Base-by-base conservation (phyloP, 1,140 invertebrate genomes). In the Elymnias hypermnestra region DNA sequence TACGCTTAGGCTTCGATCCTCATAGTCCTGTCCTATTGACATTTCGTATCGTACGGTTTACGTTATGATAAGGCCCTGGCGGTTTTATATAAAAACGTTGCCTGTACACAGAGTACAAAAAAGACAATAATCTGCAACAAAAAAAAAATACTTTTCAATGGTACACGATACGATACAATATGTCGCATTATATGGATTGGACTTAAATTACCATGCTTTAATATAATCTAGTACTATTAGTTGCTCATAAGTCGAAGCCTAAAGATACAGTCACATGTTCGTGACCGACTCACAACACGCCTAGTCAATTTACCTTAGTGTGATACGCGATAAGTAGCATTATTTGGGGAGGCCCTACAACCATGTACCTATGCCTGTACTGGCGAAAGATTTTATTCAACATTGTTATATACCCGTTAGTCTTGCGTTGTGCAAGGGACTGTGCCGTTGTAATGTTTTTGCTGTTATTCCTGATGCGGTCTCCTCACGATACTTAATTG, bases 251-350 rank as follows among this genome's bases (percentile, higher is more conserved):
- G 49, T 56, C 52, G 54, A 66, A 59, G 65, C 56, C 54, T 50
- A 54, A 60, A 42, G 46, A 42, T 59, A 52, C 21, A 35, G 55
- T 61, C 53, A 53, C 53, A 26, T 51, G 28, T 42, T 46, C 51
- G 67, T 72, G 71, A 63, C 65, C 50, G 69, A 75, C 67, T 72
- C 74, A 69, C 71, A 72, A 79, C 66, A 73, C 77, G 70, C 75
- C 78, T 84, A 84, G 81, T 84, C 81, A 84, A 84, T 83, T 84
- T 84, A 82, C 74, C 72, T 81, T 84, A 84, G 81, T 84, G 81
- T 84, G 77, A 84, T 84, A 82, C 68, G 77, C 73, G 64, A 69
- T 81, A 82, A 82, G 75, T 82, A 78, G 71, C 69, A 71, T 71
- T 63, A 62, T 64, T 66, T 40, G 63, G 64, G 76, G 75, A 68